Conservation (phyloP, 2,888 invertebrate species). For the Eurytoma californica region DNA sequence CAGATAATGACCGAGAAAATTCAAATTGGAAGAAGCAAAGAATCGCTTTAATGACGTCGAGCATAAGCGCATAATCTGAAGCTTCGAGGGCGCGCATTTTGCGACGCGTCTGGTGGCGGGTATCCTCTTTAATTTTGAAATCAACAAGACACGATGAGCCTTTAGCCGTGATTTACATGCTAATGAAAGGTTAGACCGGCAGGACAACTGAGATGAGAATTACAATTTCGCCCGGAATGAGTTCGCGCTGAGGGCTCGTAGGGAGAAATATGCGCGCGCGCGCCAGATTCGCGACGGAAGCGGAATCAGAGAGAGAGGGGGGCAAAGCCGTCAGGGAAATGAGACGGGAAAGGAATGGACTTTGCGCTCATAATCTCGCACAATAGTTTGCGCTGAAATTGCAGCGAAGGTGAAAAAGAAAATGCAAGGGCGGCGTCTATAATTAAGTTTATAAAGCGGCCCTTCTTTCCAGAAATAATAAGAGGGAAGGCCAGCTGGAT, state of each 20-base stretch:
- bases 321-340: conserved; percentile 14
- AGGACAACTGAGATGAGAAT: conserved; percentile 33
- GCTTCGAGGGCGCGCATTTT: neutral
- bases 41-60: neutral
- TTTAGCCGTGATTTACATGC: conserved; percentile 37
- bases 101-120: neutral
- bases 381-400: conserved; percentile 11
- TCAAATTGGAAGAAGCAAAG: neutral
- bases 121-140: conserved; percentile 28
- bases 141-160: conserved; percentile 20
- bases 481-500: neutral
- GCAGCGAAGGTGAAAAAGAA: neutral
- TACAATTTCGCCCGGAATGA: conserved; percentile 31
- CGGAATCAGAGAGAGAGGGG: neutral
- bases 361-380: conserved; percentile 13
- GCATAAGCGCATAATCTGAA: neutral
- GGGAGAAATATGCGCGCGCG: conserved; percentile 27
- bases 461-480: neutral
- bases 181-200: conserved; percentile 34
- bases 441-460: neutral
- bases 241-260: neutral
- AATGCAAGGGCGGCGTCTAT: too few species aligned
- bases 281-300: neutral
- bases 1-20: neutral
- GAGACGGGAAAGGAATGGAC: conserved; percentile 10